Conservation (phyloP, 1,140 invertebrate genomes). For the Neuroterus valhalla region DNA sequence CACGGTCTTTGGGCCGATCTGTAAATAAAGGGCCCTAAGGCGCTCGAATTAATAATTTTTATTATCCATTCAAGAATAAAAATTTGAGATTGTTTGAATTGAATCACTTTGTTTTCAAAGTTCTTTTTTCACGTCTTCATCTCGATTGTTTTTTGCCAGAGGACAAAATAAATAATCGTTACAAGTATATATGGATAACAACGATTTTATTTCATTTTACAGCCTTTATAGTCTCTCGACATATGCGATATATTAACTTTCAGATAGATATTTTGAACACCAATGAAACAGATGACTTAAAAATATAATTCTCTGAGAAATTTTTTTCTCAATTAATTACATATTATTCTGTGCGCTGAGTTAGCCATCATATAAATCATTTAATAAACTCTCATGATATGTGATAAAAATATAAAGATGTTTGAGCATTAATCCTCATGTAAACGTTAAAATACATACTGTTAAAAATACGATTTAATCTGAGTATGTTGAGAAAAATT, state of each 20-base stretch:
- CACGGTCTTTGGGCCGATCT: no score
- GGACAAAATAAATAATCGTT: neutral
- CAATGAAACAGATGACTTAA: constrained; percentile 18
- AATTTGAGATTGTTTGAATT: no score
- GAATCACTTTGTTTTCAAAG: no score
- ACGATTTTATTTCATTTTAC: constrained; percentile 21
- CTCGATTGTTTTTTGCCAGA: neutral
- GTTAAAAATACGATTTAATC: neutral
- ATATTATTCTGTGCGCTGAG: neutral
- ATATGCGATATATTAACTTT: constrained; percentile 17
- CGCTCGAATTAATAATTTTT: no score
- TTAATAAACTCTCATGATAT: neutral
- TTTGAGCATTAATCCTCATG: constrained; percentile 16
- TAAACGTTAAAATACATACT: constrained; percentile 15
- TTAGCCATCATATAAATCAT: neutral
- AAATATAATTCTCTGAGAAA: constrained; percentile 28
- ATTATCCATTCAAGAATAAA: no score
- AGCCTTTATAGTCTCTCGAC: neutral
- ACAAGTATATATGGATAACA: neutral
- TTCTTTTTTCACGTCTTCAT: neutral
- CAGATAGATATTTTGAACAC: constrained; percentile 19
- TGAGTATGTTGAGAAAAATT: neutral
- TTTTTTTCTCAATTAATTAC: neutral
- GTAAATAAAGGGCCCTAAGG: no score
- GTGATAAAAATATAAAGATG: constrained; percentile 12